phyloP scores from a whole-genome alignment of 2,888 invertebrate genomes.

The Cosmia pyralina region DNA sequence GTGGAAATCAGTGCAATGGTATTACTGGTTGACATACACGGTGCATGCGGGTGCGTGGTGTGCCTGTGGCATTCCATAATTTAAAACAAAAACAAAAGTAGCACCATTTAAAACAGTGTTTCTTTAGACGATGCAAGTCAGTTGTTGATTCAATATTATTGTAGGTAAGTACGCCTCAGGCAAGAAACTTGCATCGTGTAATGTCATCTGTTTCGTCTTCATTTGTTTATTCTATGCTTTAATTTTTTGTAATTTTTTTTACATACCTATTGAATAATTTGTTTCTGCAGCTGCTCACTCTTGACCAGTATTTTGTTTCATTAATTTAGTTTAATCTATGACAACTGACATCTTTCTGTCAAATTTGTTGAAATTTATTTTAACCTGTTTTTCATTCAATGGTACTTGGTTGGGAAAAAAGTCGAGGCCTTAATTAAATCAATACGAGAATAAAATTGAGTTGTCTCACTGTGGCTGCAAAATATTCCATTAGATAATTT shows the following conservation, averaged over 20 bases:
- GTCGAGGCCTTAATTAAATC: background rate
- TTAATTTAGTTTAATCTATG: conserved; percentile 29
- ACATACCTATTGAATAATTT: background rate
- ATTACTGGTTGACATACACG: too few relatives aligned
- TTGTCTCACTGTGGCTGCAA: background rate
- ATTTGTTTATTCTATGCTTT: background rate
- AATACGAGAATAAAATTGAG: conserved; percentile 5
- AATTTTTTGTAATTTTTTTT: background rate
- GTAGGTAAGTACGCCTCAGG: too few relatives aligned
- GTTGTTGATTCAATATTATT: too few relatives aligned
- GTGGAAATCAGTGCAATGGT: background rate
- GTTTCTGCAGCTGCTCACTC: background rate
- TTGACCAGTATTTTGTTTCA: conserved; percentile 15
- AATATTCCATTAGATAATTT: conserved; percentile 7
- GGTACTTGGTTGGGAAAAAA: background rate
- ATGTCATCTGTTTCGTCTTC: background rate
- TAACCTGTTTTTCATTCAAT: conserved; percentile 21
- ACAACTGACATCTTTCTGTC: conserved; percentile 15
- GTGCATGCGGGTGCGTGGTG: too few relatives aligned
- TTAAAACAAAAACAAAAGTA: too few relatives aligned
- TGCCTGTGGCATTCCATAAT: too few relatives aligned
- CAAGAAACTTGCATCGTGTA: too few relatives aligned
- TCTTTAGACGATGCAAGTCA: too few relatives aligned
- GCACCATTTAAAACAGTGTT: too few relatives aligned
- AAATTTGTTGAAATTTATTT: conserved; percentile 30